Base-by-base conservation (phyloP, 2,113 vertebrate genomes). In the Ammodytes marinus region DNA sequence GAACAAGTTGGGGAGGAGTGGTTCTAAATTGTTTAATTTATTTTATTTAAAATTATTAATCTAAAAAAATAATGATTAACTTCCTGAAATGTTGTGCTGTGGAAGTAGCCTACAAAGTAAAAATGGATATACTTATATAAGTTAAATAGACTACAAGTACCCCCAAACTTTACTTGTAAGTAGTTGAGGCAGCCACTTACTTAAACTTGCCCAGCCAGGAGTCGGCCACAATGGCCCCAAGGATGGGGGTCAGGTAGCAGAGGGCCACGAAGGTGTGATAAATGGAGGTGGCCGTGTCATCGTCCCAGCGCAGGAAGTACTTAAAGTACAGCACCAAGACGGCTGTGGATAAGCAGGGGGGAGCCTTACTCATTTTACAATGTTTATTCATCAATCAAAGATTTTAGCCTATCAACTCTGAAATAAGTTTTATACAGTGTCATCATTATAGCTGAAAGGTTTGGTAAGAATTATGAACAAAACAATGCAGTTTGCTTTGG, bases 191-290 rank as follows among this genome's bases (percentile, higher is more conserved):
- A 47, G 15, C 5, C 15, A 35, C 98, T 96, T 90, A 99, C 98
- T 95, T 97, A 79, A 97, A 99, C 89, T 99, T 99, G 71, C 98
- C 98, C 73, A 99, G 95, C 97, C 97, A 99, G 2, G 98, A 99
- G 86, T 99, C 98, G 0, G 98, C 98, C 17, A 99, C 88, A 6
- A 99, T 90, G 1, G 98, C 98, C 47, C 98, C 98, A 0, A 99
- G 94, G 81, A 99, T 96, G 0, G 98, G 98, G 0, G 94, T 98
- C 91, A 99, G 88, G 93, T 99, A 99, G 92, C 98, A 99, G 37
- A 99, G 89, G 46, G 98, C 97, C 47, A 97, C 96, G 0, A 99
- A 99, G 0, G 95, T 95, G 77, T 99, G 97, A 90, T 99, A 99
- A 93, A 99, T 94, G 68, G 95, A 96, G 0, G 97, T 99, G 67